A percentile compares a stretch with the other conserved stretches of the same genome.
Conservation (phyloP, 2,113 vertebrate species). For the Perca schrenkii region DNA sequence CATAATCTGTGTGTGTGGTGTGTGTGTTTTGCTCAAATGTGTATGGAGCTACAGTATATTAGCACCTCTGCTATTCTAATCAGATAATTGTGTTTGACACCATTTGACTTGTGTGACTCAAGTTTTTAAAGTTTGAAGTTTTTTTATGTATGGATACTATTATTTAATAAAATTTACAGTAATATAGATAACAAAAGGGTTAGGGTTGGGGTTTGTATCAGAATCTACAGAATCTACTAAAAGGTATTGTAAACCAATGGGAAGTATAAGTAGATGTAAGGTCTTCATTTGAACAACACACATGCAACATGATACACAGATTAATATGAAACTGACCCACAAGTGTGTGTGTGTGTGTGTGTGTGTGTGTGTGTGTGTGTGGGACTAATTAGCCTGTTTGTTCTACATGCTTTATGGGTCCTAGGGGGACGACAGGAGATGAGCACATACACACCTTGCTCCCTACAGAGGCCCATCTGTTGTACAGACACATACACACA, state of each 20-base stretch:
- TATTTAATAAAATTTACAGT: neutral
- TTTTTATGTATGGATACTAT: neutral
- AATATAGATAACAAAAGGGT: too few species aligned
- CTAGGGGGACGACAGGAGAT: conserved; percentile 72
- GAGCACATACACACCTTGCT: conserved; percentile 74
- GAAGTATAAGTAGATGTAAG: neutral
- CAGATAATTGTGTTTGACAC: neutral
- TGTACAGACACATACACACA: conserved; percentile 38
- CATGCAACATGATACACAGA: neutral
- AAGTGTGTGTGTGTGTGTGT: neutral
- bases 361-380: neutral
- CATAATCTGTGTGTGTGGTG: neutral
- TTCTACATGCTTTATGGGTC: conserved; percentile 82
- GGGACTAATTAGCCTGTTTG: conserved; percentile 83
- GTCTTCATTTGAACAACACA: neutral
- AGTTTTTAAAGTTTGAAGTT: too few species aligned
- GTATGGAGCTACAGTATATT: neutral
- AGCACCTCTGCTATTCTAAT: neutral
- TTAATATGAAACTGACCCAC: conserved; percentile 7
- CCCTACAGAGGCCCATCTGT: conserved; percentile 82
- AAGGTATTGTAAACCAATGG: neutral
- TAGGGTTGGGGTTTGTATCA: too few species aligned
- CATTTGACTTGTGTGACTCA: too few species aligned
- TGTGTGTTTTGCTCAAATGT: neutral
- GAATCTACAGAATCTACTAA: neutral